Conservation (phyloP, 2,113 vertebrate species). For the Hippocampus barbouri region DNA sequence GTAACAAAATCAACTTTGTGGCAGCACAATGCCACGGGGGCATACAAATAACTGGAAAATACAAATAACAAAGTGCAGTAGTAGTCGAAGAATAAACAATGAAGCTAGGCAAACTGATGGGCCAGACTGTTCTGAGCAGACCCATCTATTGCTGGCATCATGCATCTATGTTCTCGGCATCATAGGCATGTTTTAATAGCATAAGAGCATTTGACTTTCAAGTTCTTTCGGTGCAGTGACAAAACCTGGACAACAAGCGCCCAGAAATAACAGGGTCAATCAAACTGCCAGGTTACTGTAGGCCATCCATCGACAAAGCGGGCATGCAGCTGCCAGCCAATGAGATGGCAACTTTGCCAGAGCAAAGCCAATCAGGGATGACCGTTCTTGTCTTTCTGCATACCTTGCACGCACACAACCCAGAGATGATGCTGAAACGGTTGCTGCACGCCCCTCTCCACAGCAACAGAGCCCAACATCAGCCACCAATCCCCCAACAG, state of each 20-base stretch:
- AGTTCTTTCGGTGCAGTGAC: background rate
- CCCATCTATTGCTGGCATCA: too few relatives aligned
- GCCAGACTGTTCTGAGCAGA: too few relatives aligned
- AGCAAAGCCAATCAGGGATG: slow-evolving; percentile 46
- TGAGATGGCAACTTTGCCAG: slow-evolving; percentile 28
- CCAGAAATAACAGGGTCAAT: slow-evolving; percentile 56
- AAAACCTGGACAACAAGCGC: slow-evolving; percentile 10
- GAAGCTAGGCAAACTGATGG: too few relatives aligned
- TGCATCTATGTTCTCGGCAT: too few relatives aligned
- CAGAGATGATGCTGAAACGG: slow-evolving; percentile 28
- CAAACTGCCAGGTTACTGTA: slow-evolving; percentile 63
- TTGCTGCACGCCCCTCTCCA: slow-evolving; percentile 52
- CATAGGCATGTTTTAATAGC: too few relatives aligned
- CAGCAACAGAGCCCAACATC: slow-evolving; percentile 68
- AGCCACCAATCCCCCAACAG: slow-evolving; percentile 40
- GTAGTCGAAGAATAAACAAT: too few relatives aligned
- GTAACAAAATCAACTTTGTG: too few relatives aligned
- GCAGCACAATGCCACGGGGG: too few relatives aligned
- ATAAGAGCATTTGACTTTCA: too few relatives aligned
- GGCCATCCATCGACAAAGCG: slow-evolving; percentile 42
- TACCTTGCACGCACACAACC: slow-evolving; percentile 30
- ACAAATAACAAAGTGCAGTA: too few relatives aligned
- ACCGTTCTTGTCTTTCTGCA: slow-evolving; percentile 39
- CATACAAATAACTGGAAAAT: too few relatives aligned
- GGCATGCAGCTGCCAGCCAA: slow-evolving; percentile 40